These are phyloP conservation scores for Agrochola macilenta DNA, from an alignment of 2,888 invertebrate genomes.

Conservation along the genomic window DNA sequence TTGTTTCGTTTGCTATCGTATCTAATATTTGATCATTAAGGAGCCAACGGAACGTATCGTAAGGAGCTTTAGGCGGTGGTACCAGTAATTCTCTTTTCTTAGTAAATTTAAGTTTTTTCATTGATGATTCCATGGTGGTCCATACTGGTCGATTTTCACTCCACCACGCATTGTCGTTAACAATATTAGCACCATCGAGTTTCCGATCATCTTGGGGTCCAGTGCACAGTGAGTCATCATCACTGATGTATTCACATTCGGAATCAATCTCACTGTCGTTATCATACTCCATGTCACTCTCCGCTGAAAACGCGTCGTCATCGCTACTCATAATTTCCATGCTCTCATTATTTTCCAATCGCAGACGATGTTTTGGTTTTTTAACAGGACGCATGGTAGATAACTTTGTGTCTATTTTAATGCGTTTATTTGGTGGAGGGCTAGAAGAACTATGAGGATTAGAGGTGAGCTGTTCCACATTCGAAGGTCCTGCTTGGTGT, in stretches of 20 bases:
- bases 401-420: background rate
- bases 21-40: constrained; percentile 43
- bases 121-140: constrained; percentile 9
- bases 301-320: constrained; percentile 26
- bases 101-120: constrained; percentile 20
- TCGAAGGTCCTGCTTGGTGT: constrained; percentile 20
- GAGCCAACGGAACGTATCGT: constrained; percentile 43
- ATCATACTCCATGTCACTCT: constrained; percentile 22
- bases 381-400: background rate
- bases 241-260: constrained; percentile 22
- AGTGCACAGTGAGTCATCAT: constrained; percentile 6
- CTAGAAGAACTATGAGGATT: background rate
- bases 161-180: background rate
- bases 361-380: constrained; percentile 12
- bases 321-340: constrained; percentile 24
- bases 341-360: constrained; percentile 28
- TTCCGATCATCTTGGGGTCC: background rate
- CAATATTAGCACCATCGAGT: background rate
- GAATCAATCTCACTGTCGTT: constrained; percentile 11
- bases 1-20: constrained; percentile 38
- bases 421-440: constrained; percentile 5
- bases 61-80: constrained; percentile 32
- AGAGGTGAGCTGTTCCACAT: background rate
- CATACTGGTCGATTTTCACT: constrained; percentile 4
- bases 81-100: constrained; percentile 37